Evolutionary conservation across 2,888 invertebrate species (phyloP).

Genomic region (Strigamia maritima): DNA sequence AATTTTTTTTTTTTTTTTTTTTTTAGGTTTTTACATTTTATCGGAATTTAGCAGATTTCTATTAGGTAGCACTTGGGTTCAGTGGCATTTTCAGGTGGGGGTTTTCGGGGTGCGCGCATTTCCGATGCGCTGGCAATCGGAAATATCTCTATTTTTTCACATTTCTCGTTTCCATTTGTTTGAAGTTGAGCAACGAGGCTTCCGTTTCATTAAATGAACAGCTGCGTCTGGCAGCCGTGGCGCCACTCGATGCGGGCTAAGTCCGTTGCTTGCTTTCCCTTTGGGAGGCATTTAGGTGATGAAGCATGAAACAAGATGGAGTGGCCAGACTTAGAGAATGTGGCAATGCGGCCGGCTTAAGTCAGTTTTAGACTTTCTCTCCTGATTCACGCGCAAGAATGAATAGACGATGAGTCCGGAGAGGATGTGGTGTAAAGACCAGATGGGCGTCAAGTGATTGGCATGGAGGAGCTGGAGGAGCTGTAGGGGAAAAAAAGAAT

Average conservation of each 20-base stretch:
- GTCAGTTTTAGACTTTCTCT: neutral
- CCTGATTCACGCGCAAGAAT: neutral
- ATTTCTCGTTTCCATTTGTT: slow-evolving; percentile 21
- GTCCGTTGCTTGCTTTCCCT: slow-evolving; percentile 29
- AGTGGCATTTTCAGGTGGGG: neutral
- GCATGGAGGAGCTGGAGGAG: neutral
- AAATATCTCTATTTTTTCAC: neutral
- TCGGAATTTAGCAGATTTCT: neutral
- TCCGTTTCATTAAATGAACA: slow-evolving; percentile 19
- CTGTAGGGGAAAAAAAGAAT: too few relatives aligned
- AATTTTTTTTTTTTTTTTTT: neutral
- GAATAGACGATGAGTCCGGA: neutral
- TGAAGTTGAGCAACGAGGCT: slow-evolving; percentile 13
- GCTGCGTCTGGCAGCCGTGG: slow-evolving; percentile 15
- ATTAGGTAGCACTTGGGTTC: neutral
- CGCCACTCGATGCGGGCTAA: neutral
- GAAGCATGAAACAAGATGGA: slow-evolving; percentile 35
- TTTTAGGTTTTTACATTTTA: neutral
- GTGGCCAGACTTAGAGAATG: slow-evolving; percentile 2
- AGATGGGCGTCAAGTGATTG: neutral
- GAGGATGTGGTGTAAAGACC: neutral
- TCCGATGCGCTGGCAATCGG: neutral
- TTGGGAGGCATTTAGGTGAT: slow-evolving; percentile 33
- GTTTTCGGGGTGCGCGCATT: neutral
- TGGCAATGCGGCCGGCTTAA: slow-evolving; percentile 5